Evolutionary conservation across 2,888 invertebrate genomes (phyloP), one percentile per base, ranked within the genome.

Genomic region (Morinoia aosen): DNA sequence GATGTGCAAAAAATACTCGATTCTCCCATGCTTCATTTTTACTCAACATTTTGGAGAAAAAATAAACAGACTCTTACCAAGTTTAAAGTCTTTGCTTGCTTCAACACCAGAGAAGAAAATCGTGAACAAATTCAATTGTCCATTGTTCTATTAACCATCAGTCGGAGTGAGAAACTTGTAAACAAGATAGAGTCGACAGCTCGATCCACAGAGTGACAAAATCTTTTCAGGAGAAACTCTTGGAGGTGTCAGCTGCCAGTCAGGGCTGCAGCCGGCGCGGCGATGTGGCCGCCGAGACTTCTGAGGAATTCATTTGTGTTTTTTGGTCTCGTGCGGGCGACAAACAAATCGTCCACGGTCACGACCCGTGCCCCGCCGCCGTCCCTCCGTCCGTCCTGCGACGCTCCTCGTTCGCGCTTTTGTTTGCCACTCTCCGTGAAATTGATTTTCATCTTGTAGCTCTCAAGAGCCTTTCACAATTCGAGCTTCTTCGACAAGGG

Each of bases 301-400:
- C 90, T 48, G 40, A 12, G 90, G 90, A 90, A 90, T 90, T 90
- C 90, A 90, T 40, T 90, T 90, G 90, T 90, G 90, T 90, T 90
- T 90, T 93, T 93, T 93, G 33, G 56, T 57, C 93, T 93, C 93
- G 93, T 93, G 93, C 93, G 33, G 58, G 93, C 56, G 57, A 93
- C 93, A 93, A 93, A 93, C 93, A 93, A 93, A 93, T 93, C 48
- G 93, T 93, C 57, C 93, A 93, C 93, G 93, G 93, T 93, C 93
- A 93, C 93, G 93, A 93, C 93, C 93, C n/a, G 93, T 93, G 93
- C 93, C 93, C 93, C 39, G 14, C 93, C 93, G 48, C 93, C 56
- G 57, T 12, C 90, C 39, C 39, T 90, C 14, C 90, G 90, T 90
- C 14, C 48, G 90, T 40, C 90, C 40, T 40, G 14, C 19, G 90